A percentile compares a stretch with the other conserved stretches of the same genome.
phyloP scores from a whole-genome alignment of 2,797 vertebrate species.

The Scolopax bukidnonensis region DNA sequence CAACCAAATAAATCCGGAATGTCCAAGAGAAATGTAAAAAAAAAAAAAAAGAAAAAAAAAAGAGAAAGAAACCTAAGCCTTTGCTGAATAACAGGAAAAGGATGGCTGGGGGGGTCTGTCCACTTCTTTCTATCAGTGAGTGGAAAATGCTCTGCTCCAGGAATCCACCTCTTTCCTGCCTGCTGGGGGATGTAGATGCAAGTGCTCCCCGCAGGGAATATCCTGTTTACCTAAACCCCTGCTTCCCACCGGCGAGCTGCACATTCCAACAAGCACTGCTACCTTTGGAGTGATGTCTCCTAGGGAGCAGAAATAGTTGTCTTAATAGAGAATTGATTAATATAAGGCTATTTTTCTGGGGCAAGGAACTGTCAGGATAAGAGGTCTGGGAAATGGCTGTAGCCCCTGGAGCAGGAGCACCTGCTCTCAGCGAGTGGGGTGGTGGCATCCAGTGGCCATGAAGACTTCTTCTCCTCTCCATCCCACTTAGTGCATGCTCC shows the following conservation, averaged over 20 bases:
- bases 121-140: background rate
- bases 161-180: constrained; percentile 39
- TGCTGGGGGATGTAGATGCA: background rate
- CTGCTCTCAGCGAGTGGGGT: fast-evolving
- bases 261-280: background rate
- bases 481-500: background rate
- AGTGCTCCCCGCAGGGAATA: background rate
- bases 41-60: background rate
- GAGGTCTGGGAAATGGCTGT: background rate
- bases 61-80: background rate
- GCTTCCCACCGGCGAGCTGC: background rate
- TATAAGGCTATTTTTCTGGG: background rate
- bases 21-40: background rate
- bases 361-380: background rate
- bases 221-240: constrained; percentile 16
- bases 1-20: background rate
- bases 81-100: constrained; percentile 52
- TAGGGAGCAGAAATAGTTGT: background rate
- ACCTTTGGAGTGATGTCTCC: background rate
- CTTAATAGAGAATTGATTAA: background rate
- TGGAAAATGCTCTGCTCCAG: constrained; percentile 29
- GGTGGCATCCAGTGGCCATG: background rate
- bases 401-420: background rate
- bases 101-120: background rate
- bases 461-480: background rate